A percentile compares a stretch with the other conserved stretches of the same genome.
These are phyloP conservation scores for Serilophus lunatus DNA, from an alignment of 2,113 vertebrate genomes.

Conservation along the genomic window DNA sequence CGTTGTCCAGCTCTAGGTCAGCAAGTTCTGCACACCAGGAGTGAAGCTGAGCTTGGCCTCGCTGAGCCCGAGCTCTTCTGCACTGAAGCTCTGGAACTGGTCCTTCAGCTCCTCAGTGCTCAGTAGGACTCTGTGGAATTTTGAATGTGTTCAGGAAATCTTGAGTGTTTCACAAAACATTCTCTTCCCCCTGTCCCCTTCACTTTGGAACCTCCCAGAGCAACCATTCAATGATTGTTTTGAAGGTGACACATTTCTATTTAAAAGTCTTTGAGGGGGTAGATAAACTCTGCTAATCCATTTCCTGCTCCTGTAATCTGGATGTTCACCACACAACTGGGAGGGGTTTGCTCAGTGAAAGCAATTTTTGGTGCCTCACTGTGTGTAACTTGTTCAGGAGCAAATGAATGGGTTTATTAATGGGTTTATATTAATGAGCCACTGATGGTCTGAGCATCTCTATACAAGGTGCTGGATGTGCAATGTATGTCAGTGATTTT, in stretches of 20 bases:
- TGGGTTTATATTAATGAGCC: neutral
- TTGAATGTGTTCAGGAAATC: neutral
- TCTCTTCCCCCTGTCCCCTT: neutral
- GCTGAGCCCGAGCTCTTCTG: neutral
- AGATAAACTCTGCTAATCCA: neutral
- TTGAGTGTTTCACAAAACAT: neutral
- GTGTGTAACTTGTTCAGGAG: neutral
- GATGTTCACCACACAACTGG: neutral
- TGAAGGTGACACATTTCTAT: neutral
- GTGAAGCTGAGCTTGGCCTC: neutral
- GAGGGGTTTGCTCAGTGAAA: neutral
- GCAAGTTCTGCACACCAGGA: neutral
- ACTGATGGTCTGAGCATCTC: neutral
- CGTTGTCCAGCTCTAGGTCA: neutral
- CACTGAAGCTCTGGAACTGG: neutral
- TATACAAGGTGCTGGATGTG: neutral
- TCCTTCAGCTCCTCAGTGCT: neutral
- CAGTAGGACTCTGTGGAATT: neutral
- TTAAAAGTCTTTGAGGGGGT: neutral
- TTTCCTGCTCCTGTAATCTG: neutral
- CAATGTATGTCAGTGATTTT: neutral
- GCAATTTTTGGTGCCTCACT: neutral
- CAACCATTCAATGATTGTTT: neutral
- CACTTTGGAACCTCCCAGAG: neutral
- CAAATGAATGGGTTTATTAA: too few species aligned